Evolutionary conservation across 2,797 vertebrate species (phyloP), one percentile per base, ranked within the genome.

Genomic region (Anas acuta): DNA sequence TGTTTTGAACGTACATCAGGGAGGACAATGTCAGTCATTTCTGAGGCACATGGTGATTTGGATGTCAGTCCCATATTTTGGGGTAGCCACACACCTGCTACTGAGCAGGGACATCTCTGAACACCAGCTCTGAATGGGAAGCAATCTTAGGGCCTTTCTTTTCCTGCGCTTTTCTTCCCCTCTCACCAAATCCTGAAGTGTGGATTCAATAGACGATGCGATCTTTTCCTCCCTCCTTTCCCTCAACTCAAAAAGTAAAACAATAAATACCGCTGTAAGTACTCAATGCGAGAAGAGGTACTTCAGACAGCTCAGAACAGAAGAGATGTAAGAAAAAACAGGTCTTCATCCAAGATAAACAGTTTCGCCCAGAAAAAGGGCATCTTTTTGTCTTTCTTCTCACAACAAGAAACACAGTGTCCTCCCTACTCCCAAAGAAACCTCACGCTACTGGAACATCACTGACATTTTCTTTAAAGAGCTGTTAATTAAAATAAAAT

Each of bases 401-500:
- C 53, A 88, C 71, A 89, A 58, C 8, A 95, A 85, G 75, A 76
- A 90, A 72, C 22, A 43, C 21, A 51, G 37, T 73, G 92, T 69
- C 33, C 43, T 30, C 57, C 30, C 14, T 43, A 80, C n/a, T 74
- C 49, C 45, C 54, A 94, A 69, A 88, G 7, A 96, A 81, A 90
- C 87, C 57, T 93, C 71, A 95, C 95, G 87, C 89, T 97, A 93
- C 95, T 95, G 82, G 86, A 97, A 97, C 87, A 97, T 95, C 96
- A 97, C 62, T 97, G 96, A 97, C 96, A 97, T 98, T 98, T 98
- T 97, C 95, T 97, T 97, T 97, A 96, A 97, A 96, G 95, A 96
- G 87, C 94, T 97, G 92, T 97, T 98, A 98, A 98, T 98, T 97
- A 98, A 97, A 97, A 97, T 71, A 97, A 93, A 95, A 97, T 96